Evolutionary conservation across 2,113 vertebrate genomes (phyloP).

Genomic region (Columba janthina): DNA sequence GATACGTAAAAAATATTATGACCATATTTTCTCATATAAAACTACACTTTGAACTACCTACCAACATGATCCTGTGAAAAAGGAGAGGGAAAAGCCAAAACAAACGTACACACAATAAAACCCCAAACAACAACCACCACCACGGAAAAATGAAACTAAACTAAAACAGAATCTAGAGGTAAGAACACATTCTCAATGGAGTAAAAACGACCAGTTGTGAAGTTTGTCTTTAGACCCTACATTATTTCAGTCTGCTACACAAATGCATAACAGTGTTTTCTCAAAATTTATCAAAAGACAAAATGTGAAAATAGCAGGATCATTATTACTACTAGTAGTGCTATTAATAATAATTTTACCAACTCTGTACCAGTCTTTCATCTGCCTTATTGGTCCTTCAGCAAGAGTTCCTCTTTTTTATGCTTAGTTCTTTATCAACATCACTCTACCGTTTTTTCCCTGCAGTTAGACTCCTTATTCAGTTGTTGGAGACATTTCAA

Average conservation of each 20-base stretch:
- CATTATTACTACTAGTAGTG: neutral
- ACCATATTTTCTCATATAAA: neutral
- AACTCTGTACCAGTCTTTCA: neutral
- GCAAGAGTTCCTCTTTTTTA: neutral
- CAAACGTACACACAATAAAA: neutral
- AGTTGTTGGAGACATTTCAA: neutral
- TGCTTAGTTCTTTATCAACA: neutral
- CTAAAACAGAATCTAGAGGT: neutral
- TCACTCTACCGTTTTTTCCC: neutral
- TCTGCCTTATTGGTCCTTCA: neutral
- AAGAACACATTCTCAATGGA: neutral
- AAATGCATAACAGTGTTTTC: neutral
- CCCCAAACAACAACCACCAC: neutral
- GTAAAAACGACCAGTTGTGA: neutral
- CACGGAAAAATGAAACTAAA: fast-evolving
- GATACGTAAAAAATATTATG: neutral
- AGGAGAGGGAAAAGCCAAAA: fast-evolving
- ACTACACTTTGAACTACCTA: neutral
- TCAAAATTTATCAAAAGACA: neutral
- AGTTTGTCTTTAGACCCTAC: neutral
- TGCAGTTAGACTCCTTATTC: neutral
- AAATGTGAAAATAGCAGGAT: neutral
- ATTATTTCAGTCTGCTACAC: neutral
- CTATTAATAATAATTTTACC: neutral
- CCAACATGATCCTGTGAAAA: neutral